These are phyloP conservation scores for Cheilinus undulatus DNA, from an alignment of 2,113 vertebrate species.

Conservation along the genomic window DNA sequence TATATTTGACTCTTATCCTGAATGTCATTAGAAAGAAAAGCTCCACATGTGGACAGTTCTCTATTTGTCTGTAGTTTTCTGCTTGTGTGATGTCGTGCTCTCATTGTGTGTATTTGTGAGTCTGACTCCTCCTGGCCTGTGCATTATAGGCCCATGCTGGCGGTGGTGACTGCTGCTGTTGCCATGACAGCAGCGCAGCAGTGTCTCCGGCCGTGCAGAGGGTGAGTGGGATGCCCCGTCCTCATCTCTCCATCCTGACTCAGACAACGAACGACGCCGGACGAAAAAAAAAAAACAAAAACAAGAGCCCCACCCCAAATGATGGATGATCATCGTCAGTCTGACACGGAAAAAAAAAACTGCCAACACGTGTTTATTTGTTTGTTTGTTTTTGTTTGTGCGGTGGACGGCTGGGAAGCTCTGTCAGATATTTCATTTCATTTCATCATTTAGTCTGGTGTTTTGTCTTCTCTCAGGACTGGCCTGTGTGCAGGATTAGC, in stretches of 20 bases:
- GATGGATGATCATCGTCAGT: slow-evolving; percentile 12
- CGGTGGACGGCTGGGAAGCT: slow-evolving; percentile 13
- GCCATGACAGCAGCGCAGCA: slow-evolving; percentile 93
- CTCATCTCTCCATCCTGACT: slow-evolving; percentile 80
- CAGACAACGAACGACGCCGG: slow-evolving; percentile 55
- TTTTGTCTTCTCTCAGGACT: slow-evolving; percentile 61
- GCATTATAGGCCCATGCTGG: slow-evolving; percentile 87
- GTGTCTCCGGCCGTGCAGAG: slow-evolving; percentile 84
- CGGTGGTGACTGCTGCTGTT: slow-evolving; percentile 90
- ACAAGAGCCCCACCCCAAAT: slow-evolving; percentile 55
- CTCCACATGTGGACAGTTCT: background rate
- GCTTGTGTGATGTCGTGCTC: slow-evolving; percentile 31
- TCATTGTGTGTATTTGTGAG: slow-evolving; percentile 44
- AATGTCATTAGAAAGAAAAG: background rate
- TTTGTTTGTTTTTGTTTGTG: slow-evolving; percentile 13
- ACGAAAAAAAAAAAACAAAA: slow-evolving; percentile 31
- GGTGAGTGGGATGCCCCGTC: slow-evolving; percentile 85
- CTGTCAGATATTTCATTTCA: slow-evolving; percentile 66
- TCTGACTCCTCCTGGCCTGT: slow-evolving; percentile 74
- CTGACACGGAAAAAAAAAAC: background rate
- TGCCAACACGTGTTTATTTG: background rate
- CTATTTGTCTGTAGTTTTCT: slow-evolving; percentile 29
- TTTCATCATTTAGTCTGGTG: slow-evolving; percentile 79
- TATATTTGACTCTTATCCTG: background rate
- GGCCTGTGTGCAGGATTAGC: slow-evolving; percentile 54